Evolutionary conservation across 1,140 invertebrate genomes (phyloP).

Genomic region (Zophobas morio): DNA sequence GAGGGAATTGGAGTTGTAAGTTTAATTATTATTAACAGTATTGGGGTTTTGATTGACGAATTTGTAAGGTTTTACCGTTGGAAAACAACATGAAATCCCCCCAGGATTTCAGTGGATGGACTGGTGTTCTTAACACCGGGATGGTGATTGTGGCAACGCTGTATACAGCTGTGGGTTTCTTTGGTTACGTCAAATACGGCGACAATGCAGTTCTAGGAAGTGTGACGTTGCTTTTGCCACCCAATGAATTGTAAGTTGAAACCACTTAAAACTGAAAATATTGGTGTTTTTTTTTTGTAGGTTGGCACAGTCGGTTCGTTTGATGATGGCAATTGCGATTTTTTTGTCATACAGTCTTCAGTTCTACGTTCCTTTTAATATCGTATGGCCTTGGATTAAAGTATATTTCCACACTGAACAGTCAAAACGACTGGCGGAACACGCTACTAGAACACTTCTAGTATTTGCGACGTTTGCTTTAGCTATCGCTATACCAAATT

Average conservation of each 20-base stretch:
- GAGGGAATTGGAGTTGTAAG: conserved; percentile 88
- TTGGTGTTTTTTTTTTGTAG: conserved; percentile 70
- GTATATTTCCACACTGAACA: conserved; percentile 73
- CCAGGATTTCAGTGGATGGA: conserved; percentile 85
- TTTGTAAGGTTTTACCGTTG: conserved; percentile 81
- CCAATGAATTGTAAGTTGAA: conserved; percentile 78
- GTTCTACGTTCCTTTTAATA: conserved; percentile 93
- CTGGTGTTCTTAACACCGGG: conserved; percentile 89
- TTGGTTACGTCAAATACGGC: conserved; percentile 92
- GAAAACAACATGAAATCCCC: conserved; percentile 93
- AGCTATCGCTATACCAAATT: conserved; percentile 87
- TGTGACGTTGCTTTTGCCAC: conserved; percentile 88
- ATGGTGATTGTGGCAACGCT: conserved; percentile 89
- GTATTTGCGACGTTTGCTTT: conserved; percentile 87
- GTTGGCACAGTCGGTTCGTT: conserved; percentile 83
- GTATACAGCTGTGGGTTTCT: conserved; percentile 91
- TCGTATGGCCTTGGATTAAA: conserved; percentile 85
- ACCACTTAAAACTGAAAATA: conserved; percentile 20
- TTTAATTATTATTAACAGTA: conserved; percentile 53
- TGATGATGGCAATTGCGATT: conserved; percentile 89
- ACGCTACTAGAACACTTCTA: conserved; percentile 77
- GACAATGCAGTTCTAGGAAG: conserved; percentile 80
- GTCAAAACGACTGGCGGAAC: conserved; percentile 76
- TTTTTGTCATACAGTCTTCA: conserved; percentile 92
- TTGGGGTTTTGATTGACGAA: neutral